These are phyloP conservation scores for Ptyas mucosa DNA, from an alignment of 2,113 vertebrate species.

Conservation along the genomic window DNA sequence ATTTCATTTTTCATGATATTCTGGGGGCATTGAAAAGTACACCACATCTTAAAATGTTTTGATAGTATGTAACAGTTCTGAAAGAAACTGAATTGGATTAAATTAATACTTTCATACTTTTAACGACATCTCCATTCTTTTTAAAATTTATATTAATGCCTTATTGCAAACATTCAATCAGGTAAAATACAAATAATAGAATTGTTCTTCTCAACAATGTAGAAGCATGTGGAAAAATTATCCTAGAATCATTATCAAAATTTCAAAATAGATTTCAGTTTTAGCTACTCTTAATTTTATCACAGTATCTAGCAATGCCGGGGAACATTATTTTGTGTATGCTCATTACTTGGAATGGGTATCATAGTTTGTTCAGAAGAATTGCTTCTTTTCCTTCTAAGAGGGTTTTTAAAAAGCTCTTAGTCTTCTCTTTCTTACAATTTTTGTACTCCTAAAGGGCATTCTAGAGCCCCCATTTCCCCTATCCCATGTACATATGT, in stretches of 20 bases:
- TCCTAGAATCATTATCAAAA: not conserved
- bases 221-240: not conserved
- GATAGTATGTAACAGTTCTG: not conserved
- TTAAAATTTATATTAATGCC: slow-evolving; percentile 24
- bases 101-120: not conserved
- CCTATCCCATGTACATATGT: slow-evolving; percentile 87
- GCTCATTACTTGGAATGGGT: slow-evolving; percentile 15
- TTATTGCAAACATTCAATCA: slow-evolving; percentile 7
- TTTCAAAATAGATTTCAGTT: slow-evolving; percentile 5
- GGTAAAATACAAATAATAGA: slow-evolving; percentile 5
- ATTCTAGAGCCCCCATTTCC: slow-evolving; percentile 71
- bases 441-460: slow-evolving; percentile 62
- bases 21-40: not conserved
- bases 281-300: slow-evolving; percentile 2
- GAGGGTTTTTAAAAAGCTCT: slow-evolving; percentile 8
- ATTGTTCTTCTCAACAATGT: slow-evolving; percentile 18
- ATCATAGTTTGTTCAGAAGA: slow-evolving; percentile 35
- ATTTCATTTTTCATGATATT: not conserved
- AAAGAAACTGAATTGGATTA: slow-evolving; percentile 9
- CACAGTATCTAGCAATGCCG: slow-evolving; percentile 7
- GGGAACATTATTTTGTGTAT: slow-evolving; percentile 25
- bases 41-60: not conserved
- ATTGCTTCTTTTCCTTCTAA: slow-evolving; percentile 41
- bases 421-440: slow-evolving; percentile 53
- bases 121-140: slow-evolving; percentile 27